phyloP scores from a whole-genome alignment of 1,140 invertebrate genomes.

The Drosophila quadrilineata region DNA sequence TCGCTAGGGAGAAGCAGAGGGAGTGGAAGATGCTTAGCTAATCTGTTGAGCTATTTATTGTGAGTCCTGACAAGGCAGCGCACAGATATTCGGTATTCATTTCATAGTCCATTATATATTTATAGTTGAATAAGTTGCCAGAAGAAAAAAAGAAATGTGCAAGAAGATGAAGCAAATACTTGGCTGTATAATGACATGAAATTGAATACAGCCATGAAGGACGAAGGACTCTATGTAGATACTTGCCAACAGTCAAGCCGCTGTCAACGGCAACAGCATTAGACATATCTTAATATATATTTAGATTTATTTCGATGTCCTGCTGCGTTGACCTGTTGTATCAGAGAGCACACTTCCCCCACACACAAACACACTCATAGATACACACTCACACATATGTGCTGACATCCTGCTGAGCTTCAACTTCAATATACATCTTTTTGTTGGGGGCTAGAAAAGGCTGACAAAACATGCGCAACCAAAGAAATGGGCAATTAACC shows the following conservation, averaged over 20 bases:
- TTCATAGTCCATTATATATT: constrained; percentile 23
- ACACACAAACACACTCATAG: constrained; percentile 28
- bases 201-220: constrained; percentile 22
- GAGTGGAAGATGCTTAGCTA: constrained; percentile 19
- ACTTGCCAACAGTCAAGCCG: no score
- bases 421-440: no score
- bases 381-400: no score
- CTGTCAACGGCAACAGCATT: constrained; percentile 15
- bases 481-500: constrained; percentile 68
- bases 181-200: constrained; percentile 33
- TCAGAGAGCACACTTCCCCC: no score
- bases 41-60: constrained; percentile 17
- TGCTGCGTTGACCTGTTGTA: constrained; percentile 52
- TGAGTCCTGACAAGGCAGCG: constrained; percentile 1
- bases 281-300: constrained; percentile 14
- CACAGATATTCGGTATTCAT: no score
- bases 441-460: no score
- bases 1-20: no score
- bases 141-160: background rate
- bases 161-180: background rate
- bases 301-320: background rate
- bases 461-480: constrained; percentile 28
- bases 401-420: no score
- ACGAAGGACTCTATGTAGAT: no score
- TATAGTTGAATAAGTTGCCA: constrained; percentile 18